Percentiles rank a stretch among this genome's conserved stretches.
Evolutionary conservation across 1,140 invertebrate genomes (phyloP).

Genomic region (Drosophila cardini): DNA sequence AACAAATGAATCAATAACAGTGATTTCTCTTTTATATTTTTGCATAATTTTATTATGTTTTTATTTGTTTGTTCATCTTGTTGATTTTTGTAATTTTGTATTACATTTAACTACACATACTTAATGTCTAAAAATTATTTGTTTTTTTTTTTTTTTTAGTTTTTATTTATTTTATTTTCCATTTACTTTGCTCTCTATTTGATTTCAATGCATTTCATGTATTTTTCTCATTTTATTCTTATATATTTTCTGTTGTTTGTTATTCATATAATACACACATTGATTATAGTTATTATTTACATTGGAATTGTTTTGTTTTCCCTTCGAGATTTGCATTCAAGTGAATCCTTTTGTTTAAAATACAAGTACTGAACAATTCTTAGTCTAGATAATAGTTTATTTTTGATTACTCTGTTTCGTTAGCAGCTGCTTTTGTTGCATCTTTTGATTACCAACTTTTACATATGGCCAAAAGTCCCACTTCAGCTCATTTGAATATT

Average conservation of each 20-base stretch:
- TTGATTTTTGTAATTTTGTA: constrained; percentile 67
- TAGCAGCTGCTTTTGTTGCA: constrained; percentile 36
- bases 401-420: constrained; percentile 71
- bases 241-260: constrained; percentile 28
- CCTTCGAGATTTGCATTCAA: constrained; percentile 33
- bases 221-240: constrained; percentile 32
- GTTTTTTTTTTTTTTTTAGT: constrained; percentile 32
- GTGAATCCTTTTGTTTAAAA: constrained; percentile 57
- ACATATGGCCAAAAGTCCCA: constrained; percentile 29
- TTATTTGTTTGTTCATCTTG: constrained; percentile 63
- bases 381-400: constrained; percentile 74
- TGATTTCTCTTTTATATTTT: constrained; percentile 50
- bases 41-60: constrained; percentile 82
- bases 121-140: constrained; percentile 65
- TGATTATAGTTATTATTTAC: constrained; percentile 50
- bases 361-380: constrained; percentile 51
- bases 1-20: constrained; percentile 16
- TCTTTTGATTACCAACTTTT: constrained; percentile 65
- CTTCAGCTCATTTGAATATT: background rate
- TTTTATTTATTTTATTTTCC: constrained; percentile 41
- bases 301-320: constrained; percentile 33
- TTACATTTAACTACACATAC: constrained; percentile 83
- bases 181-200: constrained; percentile 13
- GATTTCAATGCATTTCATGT: constrained; percentile 32
- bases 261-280: constrained; percentile 44